Percentiles rank a stretch among this genome's conserved stretches.
Conservation (phyloP, 2,888 invertebrate genomes). For the Odontocolon sp. region DNA sequence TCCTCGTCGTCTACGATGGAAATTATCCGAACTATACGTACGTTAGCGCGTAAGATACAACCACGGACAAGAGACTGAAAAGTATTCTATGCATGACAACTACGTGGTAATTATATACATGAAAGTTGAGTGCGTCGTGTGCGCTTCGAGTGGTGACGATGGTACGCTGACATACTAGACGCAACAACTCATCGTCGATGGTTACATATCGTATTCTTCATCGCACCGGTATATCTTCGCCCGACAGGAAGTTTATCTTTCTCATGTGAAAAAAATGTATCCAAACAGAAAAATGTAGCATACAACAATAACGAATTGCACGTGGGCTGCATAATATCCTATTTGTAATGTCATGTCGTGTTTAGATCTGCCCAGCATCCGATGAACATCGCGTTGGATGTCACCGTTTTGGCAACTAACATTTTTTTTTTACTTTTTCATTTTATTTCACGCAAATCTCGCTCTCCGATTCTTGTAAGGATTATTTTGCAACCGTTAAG, state of each 20-base stretch:
- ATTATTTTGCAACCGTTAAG: no score
- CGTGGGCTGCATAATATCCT: no score
- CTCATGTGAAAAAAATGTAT: not conserved
- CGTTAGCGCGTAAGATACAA: not conserved
- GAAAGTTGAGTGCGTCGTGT: conserved; percentile 29
- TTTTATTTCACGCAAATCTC: no score
- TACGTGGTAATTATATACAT: not conserved
- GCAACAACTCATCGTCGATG: conserved; percentile 2
- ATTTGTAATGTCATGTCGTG: no score
- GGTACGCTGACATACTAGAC: conserved; percentile 70
- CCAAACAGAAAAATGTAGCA: not conserved
- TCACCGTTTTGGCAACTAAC: no score
- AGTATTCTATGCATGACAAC: conserved; percentile 60
- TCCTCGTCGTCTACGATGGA: conserved; percentile 19
- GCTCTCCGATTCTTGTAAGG: no score
- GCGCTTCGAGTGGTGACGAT: conserved; percentile 27
- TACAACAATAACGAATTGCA: no score
- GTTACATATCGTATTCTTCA: conserved; percentile 21
- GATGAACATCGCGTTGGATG: no score
- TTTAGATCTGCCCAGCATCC: no score
- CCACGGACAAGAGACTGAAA: not conserved
- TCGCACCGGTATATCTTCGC: not conserved
- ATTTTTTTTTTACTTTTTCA: no score
- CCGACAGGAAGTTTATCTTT: conserved; percentile 4
- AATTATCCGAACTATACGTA: conserved; percentile 36